phyloP scores from a whole-genome alignment of 2,797 vertebrate species.

The Peromyscus attwateri region DNA sequence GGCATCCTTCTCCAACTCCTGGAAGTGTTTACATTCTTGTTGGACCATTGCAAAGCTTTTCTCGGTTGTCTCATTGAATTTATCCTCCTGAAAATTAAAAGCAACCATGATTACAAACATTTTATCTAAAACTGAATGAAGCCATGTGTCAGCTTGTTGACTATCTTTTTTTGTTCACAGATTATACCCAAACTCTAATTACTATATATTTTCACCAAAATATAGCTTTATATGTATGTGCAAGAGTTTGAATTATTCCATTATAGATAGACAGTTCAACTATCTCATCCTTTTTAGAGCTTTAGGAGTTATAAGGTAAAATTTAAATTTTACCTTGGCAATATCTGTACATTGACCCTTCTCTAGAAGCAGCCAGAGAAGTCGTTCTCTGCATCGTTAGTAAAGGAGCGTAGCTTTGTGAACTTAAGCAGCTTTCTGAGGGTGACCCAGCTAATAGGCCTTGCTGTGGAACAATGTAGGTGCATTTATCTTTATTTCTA shows the following conservation, averaged over 20 bases:
- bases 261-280: neutral
- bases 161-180: neutral
- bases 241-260: neutral
- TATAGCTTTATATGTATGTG: neutral
- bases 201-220: neutral
- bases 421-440: neutral
- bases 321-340: conserved; percentile 27
- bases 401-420: neutral
- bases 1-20: conserved; percentile 76
- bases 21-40: conserved; percentile 78
- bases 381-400: neutral
- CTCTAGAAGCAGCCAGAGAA: neutral
- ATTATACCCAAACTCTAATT: neutral
- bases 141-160: neutral
- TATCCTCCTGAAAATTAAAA: conserved; percentile 80
- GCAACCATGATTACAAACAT: neutral
- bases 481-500: neutral
- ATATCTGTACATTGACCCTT: neutral
- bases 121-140: conserved; percentile 18
- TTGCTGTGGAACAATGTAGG: neutral
- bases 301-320: neutral
- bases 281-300: neutral
- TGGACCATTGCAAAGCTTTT: conserved; percentile 69
- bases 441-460: neutral
- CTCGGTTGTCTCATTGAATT: conserved; percentile 80